phyloP scores from a whole-genome alignment of 2,888 invertebrate genomes.

The Odontothrips loti region DNA sequence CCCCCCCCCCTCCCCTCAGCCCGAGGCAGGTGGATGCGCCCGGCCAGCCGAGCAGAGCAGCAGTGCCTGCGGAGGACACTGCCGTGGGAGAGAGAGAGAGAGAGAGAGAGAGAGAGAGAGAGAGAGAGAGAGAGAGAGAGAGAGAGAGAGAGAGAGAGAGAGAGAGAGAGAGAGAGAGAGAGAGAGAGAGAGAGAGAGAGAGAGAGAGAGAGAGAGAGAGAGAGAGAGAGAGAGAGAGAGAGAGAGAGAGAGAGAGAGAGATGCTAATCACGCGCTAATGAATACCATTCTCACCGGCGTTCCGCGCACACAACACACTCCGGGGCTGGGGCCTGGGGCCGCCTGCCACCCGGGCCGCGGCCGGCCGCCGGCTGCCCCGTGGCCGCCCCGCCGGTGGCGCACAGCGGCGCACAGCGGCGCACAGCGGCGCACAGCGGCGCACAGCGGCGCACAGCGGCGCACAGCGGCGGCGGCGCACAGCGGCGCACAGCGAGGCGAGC shows the following conservation, averaged over 20 bases:
- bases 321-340: not conserved
- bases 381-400: too few species aligned
- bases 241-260: not conserved
- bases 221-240: not conserved
- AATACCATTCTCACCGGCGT: conserved; percentile 14
- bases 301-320: conserved; percentile 5
- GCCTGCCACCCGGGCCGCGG: too few species aligned
- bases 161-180: not conserved
- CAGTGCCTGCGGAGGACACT: not conserved
- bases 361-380: too few species aligned
- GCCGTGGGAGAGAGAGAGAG: not conserved
- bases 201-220: not conserved
- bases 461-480: too few species aligned
- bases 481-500: too few species aligned
- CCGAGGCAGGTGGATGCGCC: too few species aligned
- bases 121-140: conserved; percentile 13
- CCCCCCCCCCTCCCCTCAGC: too few species aligned
- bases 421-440: too few species aligned
- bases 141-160: not conserved
- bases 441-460: too few species aligned
- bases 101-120: not conserved
- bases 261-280: conserved; percentile 18
- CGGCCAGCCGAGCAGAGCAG: too few species aligned
- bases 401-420: too few species aligned
- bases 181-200: not conserved